These are phyloP conservation scores for Ernsta delagoae DNA, from an alignment of 2,888 invertebrate genomes.

Conservation along the genomic window DNA sequence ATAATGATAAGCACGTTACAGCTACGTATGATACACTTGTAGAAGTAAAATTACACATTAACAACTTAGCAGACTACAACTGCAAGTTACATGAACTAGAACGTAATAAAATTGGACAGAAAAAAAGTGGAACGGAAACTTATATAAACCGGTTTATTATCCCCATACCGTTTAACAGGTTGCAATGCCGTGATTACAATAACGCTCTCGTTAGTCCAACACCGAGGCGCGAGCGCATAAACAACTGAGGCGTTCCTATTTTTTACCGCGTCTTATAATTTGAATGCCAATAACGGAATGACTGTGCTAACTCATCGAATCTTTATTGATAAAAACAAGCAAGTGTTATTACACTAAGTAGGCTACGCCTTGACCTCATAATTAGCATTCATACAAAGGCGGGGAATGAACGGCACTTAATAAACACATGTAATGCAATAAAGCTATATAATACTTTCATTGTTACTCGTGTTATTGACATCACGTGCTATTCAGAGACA, in stretches of 20 bases:
- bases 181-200: slow-evolving; percentile 33
- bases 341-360: slow-evolving; percentile 50
- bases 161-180: slow-evolving; percentile 32
- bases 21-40: not conserved
- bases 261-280: slow-evolving; percentile 57
- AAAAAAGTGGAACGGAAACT: slow-evolving; percentile 30
- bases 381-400: slow-evolving; percentile 34
- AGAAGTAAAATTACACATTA: not conserved
- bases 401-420: slow-evolving; percentile 33
- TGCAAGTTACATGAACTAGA: not conserved
- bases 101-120: not conserved
- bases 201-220: slow-evolving; percentile 36
- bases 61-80: not conserved
- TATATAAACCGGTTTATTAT: slow-evolving; percentile 33
- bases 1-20: not conserved
- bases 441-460: slow-evolving; percentile 26
- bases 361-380: slow-evolving; percentile 61
- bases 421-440: slow-evolving; percentile 31
- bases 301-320: slow-evolving; percentile 48
- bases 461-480: slow-evolving; percentile 25
- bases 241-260: slow-evolving; percentile 34
- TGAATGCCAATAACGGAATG: slow-evolving; percentile 72
- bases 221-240: slow-evolving; percentile 27
- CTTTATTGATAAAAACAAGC: slow-evolving; percentile 62
- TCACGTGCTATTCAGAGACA: slow-evolving; percentile 27